A percentile compares a stretch with the other conserved stretches of the same genome.
These are phyloP conservation scores for Agrenia bidenticulata DNA, from an alignment of 2,888 invertebrate species.

Conservation along the genomic window DNA sequence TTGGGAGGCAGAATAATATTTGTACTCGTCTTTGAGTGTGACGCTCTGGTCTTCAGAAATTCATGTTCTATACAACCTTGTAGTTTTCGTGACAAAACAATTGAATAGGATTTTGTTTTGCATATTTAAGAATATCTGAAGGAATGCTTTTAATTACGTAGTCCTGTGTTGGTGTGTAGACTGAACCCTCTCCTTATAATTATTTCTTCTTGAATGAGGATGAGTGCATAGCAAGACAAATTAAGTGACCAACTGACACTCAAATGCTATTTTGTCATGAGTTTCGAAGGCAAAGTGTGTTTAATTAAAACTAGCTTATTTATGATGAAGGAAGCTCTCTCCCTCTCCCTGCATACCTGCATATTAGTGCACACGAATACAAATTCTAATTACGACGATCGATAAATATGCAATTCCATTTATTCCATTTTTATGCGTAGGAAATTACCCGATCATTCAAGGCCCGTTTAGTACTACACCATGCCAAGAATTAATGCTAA, in stretches of 20 bases:
- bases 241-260: constrained; percentile 8
- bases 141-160: background rate
- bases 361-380: too few relatives aligned
- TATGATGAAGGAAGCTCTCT: background rate
- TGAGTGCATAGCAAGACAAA: background rate
- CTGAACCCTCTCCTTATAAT: too few relatives aligned
- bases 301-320: constrained; percentile 4
- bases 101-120: constrained; percentile 21
- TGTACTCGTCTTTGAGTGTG: background rate
- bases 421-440: too few relatives aligned
- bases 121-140: constrained; percentile 1
- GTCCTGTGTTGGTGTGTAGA: background rate
- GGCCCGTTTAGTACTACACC: background rate
- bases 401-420: too few relatives aligned
- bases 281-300: background rate
- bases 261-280: constrained; percentile 2
- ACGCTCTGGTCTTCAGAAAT: background rate
- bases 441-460: too few relatives aligned
- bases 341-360: too few relatives aligned
- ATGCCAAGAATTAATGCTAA: background rate
- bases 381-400: too few relatives aligned
- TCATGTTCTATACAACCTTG: constrained; percentile 14
- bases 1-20: too few relatives aligned
- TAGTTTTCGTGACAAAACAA: constrained; percentile 41
- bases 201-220: too few relatives aligned